These are phyloP conservation scores for Brachyptera risi DNA, from an alignment of 2,888 invertebrate genomes.

Conservation along the genomic window DNA sequence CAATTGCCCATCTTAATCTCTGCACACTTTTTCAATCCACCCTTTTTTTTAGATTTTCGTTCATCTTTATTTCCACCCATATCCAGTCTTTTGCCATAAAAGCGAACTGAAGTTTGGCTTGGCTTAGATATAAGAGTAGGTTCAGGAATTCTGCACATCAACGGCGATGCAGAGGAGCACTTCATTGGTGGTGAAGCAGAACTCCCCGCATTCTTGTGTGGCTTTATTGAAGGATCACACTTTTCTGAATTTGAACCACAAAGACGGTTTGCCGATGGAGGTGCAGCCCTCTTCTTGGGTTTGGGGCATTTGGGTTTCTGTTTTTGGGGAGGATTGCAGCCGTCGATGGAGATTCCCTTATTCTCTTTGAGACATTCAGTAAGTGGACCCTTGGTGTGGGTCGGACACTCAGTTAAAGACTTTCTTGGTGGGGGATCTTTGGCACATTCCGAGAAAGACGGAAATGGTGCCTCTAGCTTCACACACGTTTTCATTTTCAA, in stretches of 20 bases:
- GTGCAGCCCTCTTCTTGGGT: no score
- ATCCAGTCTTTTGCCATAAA: not conserved
- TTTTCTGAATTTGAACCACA: no score
- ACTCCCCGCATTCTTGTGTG: no score
- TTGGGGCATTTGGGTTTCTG: no score
- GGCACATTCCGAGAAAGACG: constrained; percentile 5
- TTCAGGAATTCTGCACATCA: no score
- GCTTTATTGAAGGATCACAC: no score
- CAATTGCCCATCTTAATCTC: not conserved
- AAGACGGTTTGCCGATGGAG: no score
- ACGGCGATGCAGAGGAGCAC: no score
- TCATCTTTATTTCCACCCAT: no score
- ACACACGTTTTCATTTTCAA: not conserved
- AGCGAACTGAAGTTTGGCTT: not conserved
- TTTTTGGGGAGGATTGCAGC: constrained; percentile 13
- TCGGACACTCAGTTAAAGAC: not conserved
- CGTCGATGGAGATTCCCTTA: not conserved
- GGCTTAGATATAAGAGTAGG: no score
- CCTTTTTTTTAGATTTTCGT: no score
- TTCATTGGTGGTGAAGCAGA: no score
- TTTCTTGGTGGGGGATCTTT: not conserved
- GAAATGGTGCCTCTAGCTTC: constrained; percentile 9
- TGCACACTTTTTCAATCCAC: not conserved
- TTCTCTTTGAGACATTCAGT: not conserved
- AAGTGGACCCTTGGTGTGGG: not conserved